Conservation (phyloP, 64 coral and sea anemone species). For the Dendronephthya gigantea region DNA sequence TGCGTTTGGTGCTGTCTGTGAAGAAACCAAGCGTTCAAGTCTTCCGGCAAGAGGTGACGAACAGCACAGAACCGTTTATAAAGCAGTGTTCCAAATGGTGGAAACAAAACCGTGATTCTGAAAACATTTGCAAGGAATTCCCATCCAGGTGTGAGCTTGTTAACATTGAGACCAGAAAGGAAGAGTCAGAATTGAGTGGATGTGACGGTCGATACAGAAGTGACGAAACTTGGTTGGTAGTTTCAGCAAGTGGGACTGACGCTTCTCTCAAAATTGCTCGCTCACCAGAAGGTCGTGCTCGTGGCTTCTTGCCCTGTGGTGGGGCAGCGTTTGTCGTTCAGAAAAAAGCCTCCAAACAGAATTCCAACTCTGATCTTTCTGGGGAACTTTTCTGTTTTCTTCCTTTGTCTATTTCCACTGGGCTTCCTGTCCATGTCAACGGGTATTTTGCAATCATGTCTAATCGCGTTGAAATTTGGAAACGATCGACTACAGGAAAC, state of each 20-base stretch:
- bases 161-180: too few relatives aligned
- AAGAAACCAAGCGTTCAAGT: neutral
- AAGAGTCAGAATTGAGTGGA: too few relatives aligned
- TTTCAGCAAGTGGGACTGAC: too few relatives aligned
- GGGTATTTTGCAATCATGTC: slow-evolving; percentile 79
- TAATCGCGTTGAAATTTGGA: slow-evolving; percentile 80
- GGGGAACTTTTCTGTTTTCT: slow-evolving; percentile 46
- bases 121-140: neutral
- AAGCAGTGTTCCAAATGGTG: neutral
- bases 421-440: slow-evolving; percentile 72
- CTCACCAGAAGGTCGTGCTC: neutral
- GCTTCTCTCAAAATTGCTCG: neutral
- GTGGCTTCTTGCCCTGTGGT: neutral
- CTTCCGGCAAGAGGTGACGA: neutral
- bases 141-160: neutral
- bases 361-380: neutral
- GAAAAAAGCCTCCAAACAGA: neutral
- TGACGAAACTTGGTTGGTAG: neutral
- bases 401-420: slow-evolving; percentile 41
- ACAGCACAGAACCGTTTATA: neutral
- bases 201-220: neutral
- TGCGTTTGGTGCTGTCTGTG: neutral
- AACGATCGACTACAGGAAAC: slow-evolving; percentile 28
- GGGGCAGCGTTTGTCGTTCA: neutral
- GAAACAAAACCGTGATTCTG: neutral